Percentiles rank a stretch among this genome's conserved stretches.
phyloP scores from a whole-genome alignment of 2,888 invertebrate genomes.

The Platycheirus rosarum region DNA sequence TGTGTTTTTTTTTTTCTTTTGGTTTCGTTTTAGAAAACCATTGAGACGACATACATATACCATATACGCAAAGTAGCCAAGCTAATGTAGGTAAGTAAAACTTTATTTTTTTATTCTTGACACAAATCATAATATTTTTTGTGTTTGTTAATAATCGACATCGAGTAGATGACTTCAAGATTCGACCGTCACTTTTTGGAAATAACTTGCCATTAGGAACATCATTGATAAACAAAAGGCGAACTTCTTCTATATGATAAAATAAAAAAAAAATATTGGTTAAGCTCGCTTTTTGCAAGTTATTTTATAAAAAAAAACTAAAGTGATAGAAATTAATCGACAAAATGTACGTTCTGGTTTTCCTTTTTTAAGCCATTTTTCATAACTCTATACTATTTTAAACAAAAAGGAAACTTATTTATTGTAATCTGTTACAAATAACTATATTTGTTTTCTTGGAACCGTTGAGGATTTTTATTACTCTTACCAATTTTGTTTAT shows the following conservation, averaged over 20 bases:
- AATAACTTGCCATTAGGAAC: conserved; percentile 57
- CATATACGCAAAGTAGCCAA: too few species aligned
- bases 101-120: too few species aligned
- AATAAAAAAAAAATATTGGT: conserved; percentile 2
- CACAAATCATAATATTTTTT: too few species aligned
- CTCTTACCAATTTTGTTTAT: neutral
- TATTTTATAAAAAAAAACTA: conserved; percentile 32
- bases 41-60: too few species aligned
- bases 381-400: conserved; percentile 14
- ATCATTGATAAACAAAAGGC: conserved; percentile 11
- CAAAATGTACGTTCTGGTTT: conserved; percentile 37
- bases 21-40: too few species aligned
- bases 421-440: conserved; percentile 17
- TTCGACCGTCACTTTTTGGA: neutral
- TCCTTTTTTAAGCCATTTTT: conserved; percentile 19
- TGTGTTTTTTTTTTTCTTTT: too few species aligned
- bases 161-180: conserved; percentile 85
- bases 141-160: conserved; percentile 88
- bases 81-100: too few species aligned
- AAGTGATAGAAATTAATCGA: conserved; percentile 26
- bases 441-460: conserved; percentile 3
- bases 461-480: conserved; percentile 26
- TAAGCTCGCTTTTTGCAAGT: conserved; percentile 64
- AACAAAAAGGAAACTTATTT: conserved; percentile 52
- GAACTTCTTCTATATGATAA: conserved; percentile 41